Base-by-base conservation (phyloP, 2,888 invertebrate species). In the Sesia bembeciformis region DNA sequence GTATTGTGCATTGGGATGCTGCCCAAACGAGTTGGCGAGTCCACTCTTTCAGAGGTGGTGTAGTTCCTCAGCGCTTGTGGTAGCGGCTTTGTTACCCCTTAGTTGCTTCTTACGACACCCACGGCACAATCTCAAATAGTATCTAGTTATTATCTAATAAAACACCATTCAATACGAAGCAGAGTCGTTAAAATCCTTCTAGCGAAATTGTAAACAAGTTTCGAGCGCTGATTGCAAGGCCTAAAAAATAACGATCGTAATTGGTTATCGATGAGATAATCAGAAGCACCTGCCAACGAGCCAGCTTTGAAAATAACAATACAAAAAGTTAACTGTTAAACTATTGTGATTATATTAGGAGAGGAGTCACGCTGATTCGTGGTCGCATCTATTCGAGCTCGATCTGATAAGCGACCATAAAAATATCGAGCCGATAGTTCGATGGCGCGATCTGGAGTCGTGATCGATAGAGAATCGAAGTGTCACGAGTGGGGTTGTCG, bases 391-490 rank as follows among this genome's bases (percentile, higher is more conserved):
- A 51, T 50, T 39, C n/a, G 23, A 61, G 74, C 71, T 69, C 72
- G 75, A 84, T 85, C 84, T 76, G 86, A 86, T 85, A 86, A 82
- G 63, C 63, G 68, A 72, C 57, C 60, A 67, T 74, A 79, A 81
- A 83, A 84, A 81, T 81, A 82, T 81, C 76, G 76, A 80, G 76
- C 70, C 81, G 81, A 82, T 81, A 70, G 70, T 70, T 70, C 72
- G 75, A 78, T 74, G 69, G 72, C 71, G 71, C 80, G 81, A 81
- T 84, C 75, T 67, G 62, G 62, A 70, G 85, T 89, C 89, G 88
- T 88, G 89, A 88, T 88, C 88, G 86, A 88, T 88, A 81, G 84
- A 82, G 79, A 81, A 86, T 84, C 85, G 82, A 86, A 87, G 84
- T 88, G 88, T 88, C 89, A 89, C 89, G 89, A 77, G 81, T 81